Evolutionary conservation across 2,797 vertebrate genomes (phyloP).

Genomic region (Avahi laniger): DNA sequence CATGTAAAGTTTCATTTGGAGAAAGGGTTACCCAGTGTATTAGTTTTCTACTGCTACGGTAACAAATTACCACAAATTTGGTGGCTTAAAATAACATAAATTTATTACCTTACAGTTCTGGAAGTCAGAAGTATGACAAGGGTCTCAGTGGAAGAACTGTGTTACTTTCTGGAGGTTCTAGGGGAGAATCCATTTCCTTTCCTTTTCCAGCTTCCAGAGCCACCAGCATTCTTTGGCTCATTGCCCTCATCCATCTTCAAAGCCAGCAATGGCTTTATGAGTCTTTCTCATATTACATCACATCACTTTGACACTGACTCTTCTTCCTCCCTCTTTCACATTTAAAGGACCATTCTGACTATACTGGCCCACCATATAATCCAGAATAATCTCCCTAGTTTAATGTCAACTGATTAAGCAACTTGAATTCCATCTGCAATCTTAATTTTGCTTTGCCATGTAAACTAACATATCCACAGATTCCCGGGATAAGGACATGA

Average conservation of each 20-base stretch:
- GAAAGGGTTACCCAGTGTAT: neutral
- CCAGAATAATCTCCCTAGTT: neutral
- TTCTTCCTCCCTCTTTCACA: neutral
- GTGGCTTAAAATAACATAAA: neutral
- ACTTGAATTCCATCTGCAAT: neutral
- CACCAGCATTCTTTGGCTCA: neutral
- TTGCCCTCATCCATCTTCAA: neutral
- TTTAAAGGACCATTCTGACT: neutral
- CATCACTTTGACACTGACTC: neutral
- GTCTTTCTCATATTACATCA: neutral
- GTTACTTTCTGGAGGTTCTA: neutral
- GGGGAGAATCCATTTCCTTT: neutral
- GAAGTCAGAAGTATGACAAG: neutral
- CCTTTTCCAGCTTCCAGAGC: neutral
- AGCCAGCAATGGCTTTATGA: neutral
- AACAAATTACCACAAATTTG: constrained; percentile 2
- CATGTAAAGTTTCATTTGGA: neutral
- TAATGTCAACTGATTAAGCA: neutral
- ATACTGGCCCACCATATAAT: neutral
- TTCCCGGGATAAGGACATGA: neutral
- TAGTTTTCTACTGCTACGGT: neutral
- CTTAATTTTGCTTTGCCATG: neutral
- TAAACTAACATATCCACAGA: neutral
- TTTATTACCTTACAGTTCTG: neutral
- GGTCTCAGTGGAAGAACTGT: neutral